Base-by-base conservation (phyloP, 2,888 invertebrate genomes). In the Parthenolecanium corni region DNA sequence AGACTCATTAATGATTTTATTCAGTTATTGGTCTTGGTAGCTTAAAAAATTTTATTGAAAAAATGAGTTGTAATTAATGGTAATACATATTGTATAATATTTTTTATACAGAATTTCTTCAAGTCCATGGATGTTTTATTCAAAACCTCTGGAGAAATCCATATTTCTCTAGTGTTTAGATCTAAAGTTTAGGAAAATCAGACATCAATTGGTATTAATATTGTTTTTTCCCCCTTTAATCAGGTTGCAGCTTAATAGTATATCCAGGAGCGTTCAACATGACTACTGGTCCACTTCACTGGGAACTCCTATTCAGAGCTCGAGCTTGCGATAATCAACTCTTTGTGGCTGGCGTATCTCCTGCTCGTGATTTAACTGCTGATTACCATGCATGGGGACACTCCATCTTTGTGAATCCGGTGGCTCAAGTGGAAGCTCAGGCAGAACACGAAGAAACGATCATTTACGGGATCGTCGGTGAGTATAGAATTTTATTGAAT, bases 251-350 rank as follows among this genome's bases (percentile, higher is more conserved):
- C 62, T 73, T 95, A 69, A 75, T 96, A 25, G 76, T 96, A 23
- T 96, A 93, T 76, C 96, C 96, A 0, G 94, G 86, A 24, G 94
- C 95, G 1, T 96, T 96, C 75, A 96, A 93, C 75, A 89, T 89
- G 88, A 92, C 90, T 1, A 96, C 96, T 0, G 96, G 96, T 0
- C 93, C 94, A 0, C 76, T 84, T 62, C 95, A 96, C 74, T 97
- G 94, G 93, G 87, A 92, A 71, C 73, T 92, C 3, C 76, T 96
- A 18, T 85, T 83, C 65, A 79, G 88, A 51, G 80, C 83, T 0
- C 78, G 95, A 53, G 94, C 96, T 38, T 78, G 83, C 36, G 95
- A 96, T 76, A 86, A 89, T 73, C 94, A 95, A 76, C 75, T 91
- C 51, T 97, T 83, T 77, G 87, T 93, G 42, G 89, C 86, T 21